Evolutionary conservation across 2,797 vertebrate species (phyloP).

Genomic region (Pelochelys cantorii): DNA sequence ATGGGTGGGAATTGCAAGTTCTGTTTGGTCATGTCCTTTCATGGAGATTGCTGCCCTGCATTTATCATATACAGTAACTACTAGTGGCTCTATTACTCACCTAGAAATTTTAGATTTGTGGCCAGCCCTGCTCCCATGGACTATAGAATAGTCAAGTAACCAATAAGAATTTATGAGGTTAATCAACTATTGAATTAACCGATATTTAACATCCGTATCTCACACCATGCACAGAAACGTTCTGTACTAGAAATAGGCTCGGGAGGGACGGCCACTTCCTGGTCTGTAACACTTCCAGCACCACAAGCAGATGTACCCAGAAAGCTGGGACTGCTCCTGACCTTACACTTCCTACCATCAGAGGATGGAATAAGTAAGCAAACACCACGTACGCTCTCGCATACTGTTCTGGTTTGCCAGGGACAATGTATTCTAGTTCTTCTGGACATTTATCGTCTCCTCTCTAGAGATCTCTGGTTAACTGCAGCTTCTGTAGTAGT

Average conservation of each 20-base stretch:
- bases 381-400: background rate
- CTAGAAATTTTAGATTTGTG: background rate
- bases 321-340: background rate
- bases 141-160: too few relatives aligned
- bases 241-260: background rate
- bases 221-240: background rate
- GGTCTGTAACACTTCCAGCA: background rate
- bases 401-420: background rate
- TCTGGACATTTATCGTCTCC: rapidly evolving
- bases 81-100: background rate
- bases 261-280: background rate
- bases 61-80: background rate
- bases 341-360: too few relatives aligned
- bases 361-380: background rate
- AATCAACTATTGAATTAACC: too few relatives aligned
- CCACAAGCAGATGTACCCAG: background rate
- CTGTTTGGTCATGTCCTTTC: background rate
- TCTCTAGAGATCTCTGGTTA: background rate
- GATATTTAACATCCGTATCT: background rate
- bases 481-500: background rate
- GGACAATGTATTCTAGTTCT: too few relatives aligned
- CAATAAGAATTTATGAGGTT: too few relatives aligned
- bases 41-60: background rate
- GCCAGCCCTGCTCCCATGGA: background rate
- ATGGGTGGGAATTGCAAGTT: background rate